These are phyloP conservation scores for Slavum lentiscoides DNA, from an alignment of 2,888 invertebrate genomes.

Conservation along the genomic window DNA sequence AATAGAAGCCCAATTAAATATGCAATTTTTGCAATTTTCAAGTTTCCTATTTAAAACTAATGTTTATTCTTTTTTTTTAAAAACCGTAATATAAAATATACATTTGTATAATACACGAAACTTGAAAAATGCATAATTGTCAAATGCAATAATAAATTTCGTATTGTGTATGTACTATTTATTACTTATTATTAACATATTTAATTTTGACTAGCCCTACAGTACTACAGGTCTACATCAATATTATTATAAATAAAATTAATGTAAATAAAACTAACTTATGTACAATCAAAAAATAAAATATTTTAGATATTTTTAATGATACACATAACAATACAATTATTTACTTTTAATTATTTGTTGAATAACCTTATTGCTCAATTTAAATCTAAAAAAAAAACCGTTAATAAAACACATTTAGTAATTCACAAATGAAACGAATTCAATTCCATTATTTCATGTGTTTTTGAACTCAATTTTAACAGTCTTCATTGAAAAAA, in stretches of 20 bases:
- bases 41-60: constrained; percentile 1
- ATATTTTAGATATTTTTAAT: constrained; percentile 41
- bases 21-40: constrained; percentile 36
- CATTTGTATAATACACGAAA: neutral
- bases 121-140: constrained; percentile 42
- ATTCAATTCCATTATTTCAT: constrained; percentile 30
- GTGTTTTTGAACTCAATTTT: constrained; percentile 51
- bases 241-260: constrained; percentile 27
- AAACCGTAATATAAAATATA: constrained; percentile 2
- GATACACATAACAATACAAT: constrained; percentile 36
- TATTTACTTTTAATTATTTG: constrained; percentile 41
- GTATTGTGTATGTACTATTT: neutral
- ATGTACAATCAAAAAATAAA: constrained; percentile 48
- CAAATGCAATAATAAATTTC: constrained; percentile 26
- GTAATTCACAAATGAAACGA: constrained; percentile 44
- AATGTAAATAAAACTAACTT: constrained; percentile 28
- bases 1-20: neutral
- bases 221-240: constrained; percentile 48
- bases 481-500: constrained; percentile 53
- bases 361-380: constrained; percentile 45
- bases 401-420: constrained; percentile 51
- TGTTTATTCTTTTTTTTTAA: constrained; percentile 5
- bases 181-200: constrained; percentile 37
- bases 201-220: constrained; percentile 36
- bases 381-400: constrained; percentile 47